Percentiles rank a stretch among this genome's conserved stretches.
Evolutionary conservation across 2,888 invertebrate genomes (phyloP).

Genomic region (Eretmocerus hayati): DNA sequence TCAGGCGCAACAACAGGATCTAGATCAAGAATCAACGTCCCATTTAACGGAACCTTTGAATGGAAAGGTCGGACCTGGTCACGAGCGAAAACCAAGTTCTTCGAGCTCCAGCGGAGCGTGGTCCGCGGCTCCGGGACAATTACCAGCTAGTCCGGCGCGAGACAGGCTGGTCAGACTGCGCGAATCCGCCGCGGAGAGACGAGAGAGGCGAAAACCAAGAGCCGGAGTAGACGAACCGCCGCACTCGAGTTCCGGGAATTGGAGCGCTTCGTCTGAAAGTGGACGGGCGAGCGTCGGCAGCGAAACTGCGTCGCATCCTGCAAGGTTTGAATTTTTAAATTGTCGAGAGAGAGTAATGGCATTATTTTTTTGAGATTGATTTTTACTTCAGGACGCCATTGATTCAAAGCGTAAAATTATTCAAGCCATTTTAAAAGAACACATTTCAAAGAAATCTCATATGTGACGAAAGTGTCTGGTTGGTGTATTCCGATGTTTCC

Average conservation of each 20-base stretch:
- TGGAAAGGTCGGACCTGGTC: too few species aligned
- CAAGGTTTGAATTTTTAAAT: slow-evolving; percentile 33
- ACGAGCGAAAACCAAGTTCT: slow-evolving; percentile 73
- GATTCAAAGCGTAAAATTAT: too few species aligned
- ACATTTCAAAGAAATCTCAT: too few species aligned
- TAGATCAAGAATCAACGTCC: too few species aligned
- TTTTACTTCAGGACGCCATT: background rate
- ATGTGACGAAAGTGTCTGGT: too few species aligned
- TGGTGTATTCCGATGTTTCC: too few species aligned
- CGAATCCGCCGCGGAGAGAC: slow-evolving; percentile 64
- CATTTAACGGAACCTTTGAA: too few species aligned
- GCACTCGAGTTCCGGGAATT: slow-evolving; percentile 88
- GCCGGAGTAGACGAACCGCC: slow-evolving; percentile 72
- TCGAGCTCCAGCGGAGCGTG: slow-evolving; percentile 54
- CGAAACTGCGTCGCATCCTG: slow-evolving; percentile 62
- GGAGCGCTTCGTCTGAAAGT: slow-evolving; percentile 89
- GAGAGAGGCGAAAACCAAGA: slow-evolving; percentile 60
- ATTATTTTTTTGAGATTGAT: background rate
- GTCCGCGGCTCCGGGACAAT: slow-evolving; percentile 22
- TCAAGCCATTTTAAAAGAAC: too few species aligned
- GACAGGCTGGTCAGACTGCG: slow-evolving; percentile 60
- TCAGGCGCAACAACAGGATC: background rate
- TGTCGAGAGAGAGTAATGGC: background rate
- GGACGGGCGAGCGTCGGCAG: slow-evolving; percentile 80
- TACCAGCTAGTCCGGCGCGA: background rate